Evolutionary conservation across 2,888 invertebrate species (phyloP), one percentile per base, ranked within the genome.

Genomic region (Bugula neritina): DNA sequence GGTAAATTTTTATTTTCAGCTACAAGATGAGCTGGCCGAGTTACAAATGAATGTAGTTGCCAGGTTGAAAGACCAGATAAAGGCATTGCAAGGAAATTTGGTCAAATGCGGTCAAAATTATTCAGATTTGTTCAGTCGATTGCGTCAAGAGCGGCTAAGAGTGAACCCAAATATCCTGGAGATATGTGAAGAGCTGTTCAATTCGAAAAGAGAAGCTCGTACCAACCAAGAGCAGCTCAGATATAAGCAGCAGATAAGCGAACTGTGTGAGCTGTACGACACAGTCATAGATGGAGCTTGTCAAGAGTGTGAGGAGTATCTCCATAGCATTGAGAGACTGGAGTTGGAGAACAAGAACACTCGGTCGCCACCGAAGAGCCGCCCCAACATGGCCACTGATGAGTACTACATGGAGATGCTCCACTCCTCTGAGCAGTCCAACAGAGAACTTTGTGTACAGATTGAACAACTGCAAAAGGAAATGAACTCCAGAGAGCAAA

Each of bases 401-500:
- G 10, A 63, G n/a, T 63, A 63, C 31, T 63, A 63, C 63, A 31
- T 27, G 21, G 25, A 63, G 31, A 5, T 63, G 5, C 63, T 63
- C 10, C 31, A 29, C 3, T 31, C 34, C 17, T 63, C 63, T 29
- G 63, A 63, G 31, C 21, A 63, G 2, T 2, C 63, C 2, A 63
- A 63, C 27, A 2, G 13, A 27, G 31, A 63, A n/a, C 34, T 63
- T 2, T 13, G 63, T 5, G 27, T 31, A 31, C 25, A 63, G n/a
- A n/a, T 63, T 2, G 63, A 63, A 31, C 10, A 10, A 34, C 31
- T 63, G n/a, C 29, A 63, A 21, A 63, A 63, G 31, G 63, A 63
- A 31, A 63, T 63, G 63, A 63, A 63, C 31, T 29, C 63, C 10
- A 63, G 63, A 31, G 63, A 63, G n/a, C 63, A 63, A 34, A 63